Evolutionary conservation across 2,888 invertebrate genomes (phyloP), one percentile per base, ranked within the genome.

Genomic region (Schrankia costaestrigalis): DNA sequence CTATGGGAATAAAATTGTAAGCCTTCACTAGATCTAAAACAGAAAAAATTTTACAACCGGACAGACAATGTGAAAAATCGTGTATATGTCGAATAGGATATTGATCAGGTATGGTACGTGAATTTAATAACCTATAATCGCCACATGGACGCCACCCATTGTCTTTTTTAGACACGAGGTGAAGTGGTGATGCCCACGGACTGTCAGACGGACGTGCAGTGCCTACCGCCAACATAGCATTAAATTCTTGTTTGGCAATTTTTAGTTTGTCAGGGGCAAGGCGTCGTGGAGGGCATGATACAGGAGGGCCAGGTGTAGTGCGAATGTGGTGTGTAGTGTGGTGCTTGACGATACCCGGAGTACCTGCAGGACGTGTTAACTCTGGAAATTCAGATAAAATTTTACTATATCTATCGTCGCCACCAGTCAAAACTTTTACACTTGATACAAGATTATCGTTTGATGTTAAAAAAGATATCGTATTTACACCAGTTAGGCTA

Each of bases 1-100:
- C 4, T 3, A 35, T 26, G 2, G 35, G 24, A 0, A 22, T 14
- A 2, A 15, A 9, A 10, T 22, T 15, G n/a, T 15, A 11, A 3
- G 22, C 21, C 13, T 50, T 41, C 0, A 45, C 37, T 4, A 50
- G 12, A 23, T 53, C 53, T n/a, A 30, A 49, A 34, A 6, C 28
- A 1, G 21, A 15, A 12, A 40, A 40, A 2, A 31, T 5, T 7
- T 3, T 19, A 28, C 35, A 39, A 23, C 38, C 33, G 5, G 30
- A 17, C 1, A 39, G 14, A 12, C 7, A 9, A 9, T 38, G 29
- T 3, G 31, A 17, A 11, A 39, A 35, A 15, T 39, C 39, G n/a
- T 39, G 34, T 1, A 39, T 35, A 19, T 39, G 39, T 1, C 19
- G 11, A 11, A 35, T 34, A 11, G 37, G 32, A 17, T 37, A 37